Evolutionary conservation across 92 coral and sea anemone genomes (phyloP), one percentile per base, ranked within the genome.

Genomic region (Siderastrea siderea): DNA sequence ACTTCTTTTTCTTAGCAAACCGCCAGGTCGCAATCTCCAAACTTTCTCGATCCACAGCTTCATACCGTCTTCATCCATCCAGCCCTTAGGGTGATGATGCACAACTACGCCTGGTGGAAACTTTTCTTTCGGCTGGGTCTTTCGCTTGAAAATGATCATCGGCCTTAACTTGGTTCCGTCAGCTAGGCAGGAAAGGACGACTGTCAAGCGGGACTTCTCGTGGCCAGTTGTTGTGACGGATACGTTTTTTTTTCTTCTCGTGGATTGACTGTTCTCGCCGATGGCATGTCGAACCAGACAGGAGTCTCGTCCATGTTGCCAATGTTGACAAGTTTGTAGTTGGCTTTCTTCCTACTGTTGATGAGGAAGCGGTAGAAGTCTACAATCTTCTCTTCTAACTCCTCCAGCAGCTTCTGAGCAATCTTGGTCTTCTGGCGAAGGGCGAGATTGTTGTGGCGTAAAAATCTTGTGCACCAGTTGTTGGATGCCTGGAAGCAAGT

Each of bases 151-250:
- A 16, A 91, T 86, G 16, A 90, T 70, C 17, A 77, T 78, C 11
- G 85, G 93, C 64, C 77, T 84, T 49, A 89, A 89, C 79, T 79
- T 90, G 43, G 87, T 90, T 17, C 87, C 79, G 38, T 90, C 82
- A 4, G 88, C 90, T 16, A 85, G 61, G 88, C 89, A 84, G 50
- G 82, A 19, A 62, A 64, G 74, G 4, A 87, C 86, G 48, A 80
- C 86, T 17, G 89, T 87, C 47, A 87, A 87, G 7, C 88, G 51
- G 17, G 83, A 7, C 69, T 82, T 82, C 75, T 88, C 83, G 12
- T 88, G 68, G 55, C 91, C 86, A 16, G 83, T 88, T 47, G 87
- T 81, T 5, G 50, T 73, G 43, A 88, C 55, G 6, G 75, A 46
- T 16, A 88, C 87, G 26, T 82, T 88, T 87, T 71, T 76, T 26